Base-by-base conservation (phyloP, 2,113 vertebrate species). In the Gymnogyps californianus region DNA sequence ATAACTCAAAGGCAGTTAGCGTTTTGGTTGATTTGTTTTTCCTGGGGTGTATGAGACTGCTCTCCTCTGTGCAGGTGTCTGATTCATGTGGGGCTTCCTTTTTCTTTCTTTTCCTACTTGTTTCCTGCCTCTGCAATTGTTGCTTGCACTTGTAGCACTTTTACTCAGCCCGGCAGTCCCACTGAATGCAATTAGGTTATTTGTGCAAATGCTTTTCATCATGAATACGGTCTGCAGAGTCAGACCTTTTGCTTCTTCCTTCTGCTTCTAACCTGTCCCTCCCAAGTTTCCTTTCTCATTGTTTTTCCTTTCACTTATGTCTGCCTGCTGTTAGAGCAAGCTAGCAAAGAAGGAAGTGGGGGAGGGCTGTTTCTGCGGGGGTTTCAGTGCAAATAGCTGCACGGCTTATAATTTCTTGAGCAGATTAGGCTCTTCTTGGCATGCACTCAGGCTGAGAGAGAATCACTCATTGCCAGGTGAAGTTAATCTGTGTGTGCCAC, bases 241-340 rank as follows among this genome's bases (percentile, higher is more conserved):
- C 84, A 96, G 94, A 97, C 93, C 91, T 95, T 97, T 96, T 96
- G 96, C 93, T 93, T 96, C 87, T 96, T 97, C 96, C 95, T 97
- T 95, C 85, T 97, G 89, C 95, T 96, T 94, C 93, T 94, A 96
- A 97, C 95, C 96, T 97, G 95, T 89, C 87, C 94, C 92, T 97
- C 95, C 97, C 96, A 91, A 95, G 95, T 92, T 97, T 96, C 97
- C 96, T 96, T 96, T 96, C 88, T 95, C 64, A 96, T 96, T 97
- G 90, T 97, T 96, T 97, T 91, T 79, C 94, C 96, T 97, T 97
- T 96, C 94, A 95, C 94, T 97, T 91, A 47, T 86, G 91, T 95
- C 94, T 96, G 96, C 94, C 91, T 94, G 93, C 82, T 93, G 96
- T n/a, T 94, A 52, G 75, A 76, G 80, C 62, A 51, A 66, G 91